These are phyloP conservation scores for Zeugodacus cucurbitae DNA, from an alignment of 1,140 invertebrate species.

Conservation along the genomic window DNA sequence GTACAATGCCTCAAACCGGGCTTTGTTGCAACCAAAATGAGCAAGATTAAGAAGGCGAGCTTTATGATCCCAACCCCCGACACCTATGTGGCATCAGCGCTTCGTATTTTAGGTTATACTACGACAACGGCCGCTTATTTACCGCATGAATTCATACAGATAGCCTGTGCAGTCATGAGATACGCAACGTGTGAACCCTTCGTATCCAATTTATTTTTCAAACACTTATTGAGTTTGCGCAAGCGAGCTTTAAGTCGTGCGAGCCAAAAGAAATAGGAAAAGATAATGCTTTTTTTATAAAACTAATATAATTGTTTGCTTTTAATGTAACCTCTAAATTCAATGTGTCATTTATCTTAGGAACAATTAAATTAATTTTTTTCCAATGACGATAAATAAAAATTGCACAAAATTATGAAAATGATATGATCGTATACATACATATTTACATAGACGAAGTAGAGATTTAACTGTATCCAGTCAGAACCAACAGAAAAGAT, in stretches of 20 bases:
- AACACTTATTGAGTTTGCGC: constrained; percentile 54
- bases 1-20: constrained; percentile 89
- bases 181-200: constrained; percentile 55
- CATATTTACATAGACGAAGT: too few species aligned
- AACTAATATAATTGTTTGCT: neutral
- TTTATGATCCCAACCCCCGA: constrained; percentile 83
- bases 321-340: neutral
- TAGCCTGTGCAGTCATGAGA: constrained; percentile 54
- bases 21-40: constrained; percentile 94
- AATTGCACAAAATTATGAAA: neutral
- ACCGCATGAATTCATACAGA: constrained; percentile 77
- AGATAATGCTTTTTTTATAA: neutral
- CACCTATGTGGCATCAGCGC: constrained; percentile 80
- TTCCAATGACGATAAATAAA: neutral
- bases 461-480: too few species aligned
- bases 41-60: constrained; percentile 82
- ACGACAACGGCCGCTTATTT: constrained; percentile 81
- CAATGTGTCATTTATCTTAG: neutral
- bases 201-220: constrained; percentile 55
- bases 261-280: constrained; percentile 54
- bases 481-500: too few species aligned
- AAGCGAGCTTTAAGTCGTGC: constrained; percentile 55
- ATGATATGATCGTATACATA: too few species aligned
- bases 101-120: constrained; percentile 82
- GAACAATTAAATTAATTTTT: neutral